Percentiles rank a stretch among this genome's conserved stretches.
phyloP scores from a whole-genome alignment of 2,113 vertebrate genomes.

The Vulpes ferrilata region DNA sequence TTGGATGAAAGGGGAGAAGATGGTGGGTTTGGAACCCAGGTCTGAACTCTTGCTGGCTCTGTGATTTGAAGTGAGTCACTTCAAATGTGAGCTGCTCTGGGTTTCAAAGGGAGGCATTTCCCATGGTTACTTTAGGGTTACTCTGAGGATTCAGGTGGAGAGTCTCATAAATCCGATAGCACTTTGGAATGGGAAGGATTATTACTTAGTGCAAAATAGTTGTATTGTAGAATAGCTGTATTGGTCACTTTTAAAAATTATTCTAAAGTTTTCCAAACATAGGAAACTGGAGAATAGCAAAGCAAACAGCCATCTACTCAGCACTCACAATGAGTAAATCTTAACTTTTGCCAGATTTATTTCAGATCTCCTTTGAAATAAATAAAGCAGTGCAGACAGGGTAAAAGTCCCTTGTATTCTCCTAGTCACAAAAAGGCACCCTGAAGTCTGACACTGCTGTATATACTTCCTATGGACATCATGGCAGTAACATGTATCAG shows the following conservation, averaged over 20 bases:
- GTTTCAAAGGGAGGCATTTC: background rate
- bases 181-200: background rate
- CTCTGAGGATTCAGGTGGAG: no score
- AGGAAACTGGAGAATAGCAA: background rate
- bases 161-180: background rate
- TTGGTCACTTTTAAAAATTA: background rate
- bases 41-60: background rate
- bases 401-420: background rate
- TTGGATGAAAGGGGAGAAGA: no score
- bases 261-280: background rate
- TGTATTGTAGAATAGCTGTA: background rate
- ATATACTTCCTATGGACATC: fast-evolving
- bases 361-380: background rate
- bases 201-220: background rate
- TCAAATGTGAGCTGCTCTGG: background rate
- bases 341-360: background rate
- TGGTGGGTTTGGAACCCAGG: background rate
- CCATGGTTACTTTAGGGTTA: background rate
- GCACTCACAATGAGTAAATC: background rate
- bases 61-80: background rate
- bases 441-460: background rate
- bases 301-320: background rate
- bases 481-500: background rate
- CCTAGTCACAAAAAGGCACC: background rate
- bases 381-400: background rate